phyloP scores from a whole-genome alignment of 2,113 vertebrate species.

The Caranx melampygus region DNA sequence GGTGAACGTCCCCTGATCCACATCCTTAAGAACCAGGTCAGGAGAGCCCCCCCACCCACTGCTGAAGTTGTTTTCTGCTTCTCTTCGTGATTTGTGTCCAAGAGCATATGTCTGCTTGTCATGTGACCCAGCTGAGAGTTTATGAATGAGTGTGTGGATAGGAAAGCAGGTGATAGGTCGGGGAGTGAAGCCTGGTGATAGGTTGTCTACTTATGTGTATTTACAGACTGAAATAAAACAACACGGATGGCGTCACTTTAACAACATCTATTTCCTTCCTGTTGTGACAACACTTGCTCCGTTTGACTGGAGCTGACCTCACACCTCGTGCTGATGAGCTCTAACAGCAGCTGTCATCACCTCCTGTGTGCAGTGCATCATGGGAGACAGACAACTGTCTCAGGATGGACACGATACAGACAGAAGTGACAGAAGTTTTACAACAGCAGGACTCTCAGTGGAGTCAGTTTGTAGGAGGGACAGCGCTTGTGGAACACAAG shows the following conservation, averaged over 20 bases:
- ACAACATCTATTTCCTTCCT: background rate
- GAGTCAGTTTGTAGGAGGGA: too few relatives aligned
- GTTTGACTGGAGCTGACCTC: background rate
- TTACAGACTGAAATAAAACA: background rate
- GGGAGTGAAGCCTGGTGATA: background rate
- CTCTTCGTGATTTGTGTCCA: background rate
- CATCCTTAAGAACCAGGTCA: background rate
- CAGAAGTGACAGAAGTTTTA: too few relatives aligned
- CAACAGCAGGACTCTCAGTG: too few relatives aligned
- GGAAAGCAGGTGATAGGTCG: conserved; percentile 33
- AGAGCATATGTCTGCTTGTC: background rate
- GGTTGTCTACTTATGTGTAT: background rate
- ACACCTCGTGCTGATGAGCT: too few relatives aligned
- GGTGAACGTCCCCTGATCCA: background rate
- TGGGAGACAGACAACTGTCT: too few relatives aligned
- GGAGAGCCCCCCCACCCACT: background rate
- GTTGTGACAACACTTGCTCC: background rate
- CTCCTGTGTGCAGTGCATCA: too few relatives aligned
- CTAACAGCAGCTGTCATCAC: too few relatives aligned
- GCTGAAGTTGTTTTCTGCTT: background rate
- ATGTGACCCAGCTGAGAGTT: background rate
- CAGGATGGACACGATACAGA: too few relatives aligned
- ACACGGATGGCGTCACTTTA: background rate
- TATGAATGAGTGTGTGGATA: conserved; percentile 29
- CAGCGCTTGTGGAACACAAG: too few relatives aligned